Evolutionary conservation across 92 coral and sea anemone species (phyloP), one percentile per base, ranked within the genome.

Genomic region (Bergia puertoricense): DNA sequence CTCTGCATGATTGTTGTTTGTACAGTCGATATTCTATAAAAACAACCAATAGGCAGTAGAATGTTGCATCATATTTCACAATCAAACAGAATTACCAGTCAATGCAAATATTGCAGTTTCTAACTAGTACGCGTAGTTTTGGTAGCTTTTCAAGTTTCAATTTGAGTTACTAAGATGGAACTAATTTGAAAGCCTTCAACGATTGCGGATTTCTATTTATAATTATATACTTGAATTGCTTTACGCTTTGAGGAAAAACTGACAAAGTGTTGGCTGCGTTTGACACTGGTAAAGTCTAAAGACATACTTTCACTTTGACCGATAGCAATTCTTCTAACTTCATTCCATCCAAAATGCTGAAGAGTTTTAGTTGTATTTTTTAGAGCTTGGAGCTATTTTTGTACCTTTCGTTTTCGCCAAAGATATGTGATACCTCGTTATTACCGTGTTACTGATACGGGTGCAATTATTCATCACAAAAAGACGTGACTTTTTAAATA

Each of bases 381-480:
- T 57, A 73, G 85, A 46, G 0, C 57, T 80, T 15, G 36, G 62
- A 36, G 73, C 85, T 80, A 80, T 80, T 80, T 80, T 80, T 7
- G 68, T 18, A 56, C 5, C 50, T 37, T 39, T 54, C 48, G 68
- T 46, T 38, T 57, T 80, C 42, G 82, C 44, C 59, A 80, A 4
- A 80, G 85, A 80, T 80, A 80, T 78, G 36, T 78, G 56, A 46
- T 45, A 51, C 50, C 56, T 23, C 3, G n/a, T 20, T 6, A 62
- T 62, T 14, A 0, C 67, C 67, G 22, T 57, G 69, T 8, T 20
- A 62, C n/a, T 16, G 30, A 62, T 22, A 62, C 6, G 8, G 20
- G 69, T 23, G 69, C 69, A 62, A 22, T 62, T 54, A 54, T 54
- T 54, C 59, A 54, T 18, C 15, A 54, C 16, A 46, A 46, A 8